Base-by-base conservation (phyloP, 2,888 invertebrate species). In the Neoitamus cyanurus region DNA sequence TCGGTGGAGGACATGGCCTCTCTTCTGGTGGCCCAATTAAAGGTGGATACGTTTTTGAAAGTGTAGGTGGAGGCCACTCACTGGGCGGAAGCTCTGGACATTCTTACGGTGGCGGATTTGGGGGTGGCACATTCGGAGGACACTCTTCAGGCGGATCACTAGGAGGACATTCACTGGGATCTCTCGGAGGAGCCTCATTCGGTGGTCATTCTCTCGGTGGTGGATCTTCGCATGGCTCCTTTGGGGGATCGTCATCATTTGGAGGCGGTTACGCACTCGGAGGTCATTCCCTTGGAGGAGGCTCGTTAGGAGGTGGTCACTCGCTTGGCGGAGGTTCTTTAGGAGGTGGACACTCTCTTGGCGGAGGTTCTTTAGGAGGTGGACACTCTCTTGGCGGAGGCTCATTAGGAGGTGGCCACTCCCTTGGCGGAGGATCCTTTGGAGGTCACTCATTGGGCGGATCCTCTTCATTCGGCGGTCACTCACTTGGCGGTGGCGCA, bases 361-460 rank as follows among this genome's bases (percentile, higher is more conserved):
- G 84, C 0, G 77, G 75, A 13, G 80, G 83, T 7, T 36, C 30
- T 20, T 46, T 48, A 2, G 70, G 34, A 2, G 73, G 83, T 0
- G 73, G 72, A 1, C 34, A 34, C 11, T 80, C 80, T 1, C 31
- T 58, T 34, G 58, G 68, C 3, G 68, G 42, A 42, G 83, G 69
- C 20, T 42, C 48, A 13, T 37, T 34, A 31, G 78, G 78, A 28
- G 31, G 48, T 15, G 75, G 75, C 15, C 70, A 70, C 13, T 75
- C 75, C 20, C 28, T 80, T 34, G 68, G 84, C n/a, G 80, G 80
- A 7, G 80, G 73, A 20, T 72, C 69, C 5, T 20, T 83, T n/a
- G 84, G 85, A 25, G 73, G 69, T 36, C 84, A 86, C 30, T n/a
- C n/a, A n/a, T n/a, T n/a, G n/a, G 84, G 85, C 11, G 15, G 58